Conservation (phyloP, 2,113 vertebrate genomes). For the Scatophagus argus region DNA sequence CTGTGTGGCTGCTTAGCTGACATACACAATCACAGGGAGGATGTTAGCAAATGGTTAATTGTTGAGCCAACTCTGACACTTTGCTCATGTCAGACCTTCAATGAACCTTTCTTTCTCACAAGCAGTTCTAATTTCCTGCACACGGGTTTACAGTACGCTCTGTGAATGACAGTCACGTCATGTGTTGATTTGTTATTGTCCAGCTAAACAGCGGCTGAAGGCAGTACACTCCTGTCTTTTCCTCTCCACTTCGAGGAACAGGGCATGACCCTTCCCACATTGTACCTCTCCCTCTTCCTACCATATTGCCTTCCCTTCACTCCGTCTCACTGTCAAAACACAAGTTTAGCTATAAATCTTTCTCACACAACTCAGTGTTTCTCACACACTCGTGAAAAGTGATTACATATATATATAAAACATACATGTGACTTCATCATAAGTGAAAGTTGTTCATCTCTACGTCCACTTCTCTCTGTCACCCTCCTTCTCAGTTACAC, state of each 20-base stretch:
- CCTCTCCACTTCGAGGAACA: conserved; percentile 76
- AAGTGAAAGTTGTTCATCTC: neutral
- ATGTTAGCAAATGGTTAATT: neutral
- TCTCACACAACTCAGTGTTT: conserved; percentile 16
- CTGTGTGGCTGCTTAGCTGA: neutral
- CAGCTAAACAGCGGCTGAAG: conserved; percentile 24
- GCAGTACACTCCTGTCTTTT: conserved; percentile 71
- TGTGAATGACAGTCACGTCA: conserved; percentile 57
- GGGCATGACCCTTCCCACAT: conserved; percentile 52
- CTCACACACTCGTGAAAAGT: neutral
- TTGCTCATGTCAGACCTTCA: conserved; percentile 3
- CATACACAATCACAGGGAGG: neutral
- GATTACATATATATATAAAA: too few relatives aligned
- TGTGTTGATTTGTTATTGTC: conserved; percentile 68
- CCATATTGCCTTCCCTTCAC: conserved; percentile 21
- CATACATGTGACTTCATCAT: neutral
- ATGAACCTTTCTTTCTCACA: conserved; percentile 4
- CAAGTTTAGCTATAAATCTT: conserved; percentile 16
- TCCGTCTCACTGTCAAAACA: conserved; percentile 26
- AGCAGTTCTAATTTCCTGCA: conserved; percentile 38
- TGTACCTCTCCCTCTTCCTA: conserved; percentile 63
- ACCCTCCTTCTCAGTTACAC: neutral
- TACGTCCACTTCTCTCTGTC: neutral
- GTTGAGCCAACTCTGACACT: conserved; percentile 12
- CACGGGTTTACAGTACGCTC: conserved; percentile 26